phyloP scores from a whole-genome alignment of 2,113 vertebrate genomes.

The Irena cyanogastra region DNA sequence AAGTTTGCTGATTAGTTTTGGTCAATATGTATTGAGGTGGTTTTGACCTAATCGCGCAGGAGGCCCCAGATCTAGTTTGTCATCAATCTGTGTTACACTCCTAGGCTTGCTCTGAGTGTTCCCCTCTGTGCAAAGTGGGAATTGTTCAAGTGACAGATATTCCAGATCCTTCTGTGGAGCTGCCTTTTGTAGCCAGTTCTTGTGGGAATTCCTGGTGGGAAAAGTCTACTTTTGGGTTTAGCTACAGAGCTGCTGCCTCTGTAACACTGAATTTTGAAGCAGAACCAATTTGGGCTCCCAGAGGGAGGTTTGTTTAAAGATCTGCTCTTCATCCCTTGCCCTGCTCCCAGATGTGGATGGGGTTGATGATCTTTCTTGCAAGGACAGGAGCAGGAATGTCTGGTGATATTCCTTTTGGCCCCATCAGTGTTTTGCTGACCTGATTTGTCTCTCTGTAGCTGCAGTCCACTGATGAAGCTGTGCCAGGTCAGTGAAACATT shows the following conservation, averaged over 20 bases:
- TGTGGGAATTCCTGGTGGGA: not conserved
- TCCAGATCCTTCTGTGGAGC: not conserved
- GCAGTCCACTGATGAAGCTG: not conserved
- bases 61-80: not conserved
- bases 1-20: conserved; percentile 60
- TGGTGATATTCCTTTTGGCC: not conserved
- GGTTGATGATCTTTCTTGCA: not conserved
- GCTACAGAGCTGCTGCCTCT: not conserved
- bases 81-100: not conserved
- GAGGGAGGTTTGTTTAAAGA: not conserved
- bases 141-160: not conserved
- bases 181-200: not conserved
- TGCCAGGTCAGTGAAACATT: not conserved
- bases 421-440: not conserved
- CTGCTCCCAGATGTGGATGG: not conserved
- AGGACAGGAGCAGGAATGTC: not conserved
- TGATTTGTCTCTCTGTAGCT: not conserved
- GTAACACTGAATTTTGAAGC: not conserved
- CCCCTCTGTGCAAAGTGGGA: not conserved
- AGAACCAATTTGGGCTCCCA: not conserved
- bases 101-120: not conserved
- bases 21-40: conserved; percentile 1
- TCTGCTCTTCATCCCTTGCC: not conserved
- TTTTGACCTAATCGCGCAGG: conserved; percentile 27
- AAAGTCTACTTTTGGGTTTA: not conserved